Evolutionary conservation across 2,888 invertebrate species (phyloP).

Genomic region (Heterodera filipjevi): DNA sequence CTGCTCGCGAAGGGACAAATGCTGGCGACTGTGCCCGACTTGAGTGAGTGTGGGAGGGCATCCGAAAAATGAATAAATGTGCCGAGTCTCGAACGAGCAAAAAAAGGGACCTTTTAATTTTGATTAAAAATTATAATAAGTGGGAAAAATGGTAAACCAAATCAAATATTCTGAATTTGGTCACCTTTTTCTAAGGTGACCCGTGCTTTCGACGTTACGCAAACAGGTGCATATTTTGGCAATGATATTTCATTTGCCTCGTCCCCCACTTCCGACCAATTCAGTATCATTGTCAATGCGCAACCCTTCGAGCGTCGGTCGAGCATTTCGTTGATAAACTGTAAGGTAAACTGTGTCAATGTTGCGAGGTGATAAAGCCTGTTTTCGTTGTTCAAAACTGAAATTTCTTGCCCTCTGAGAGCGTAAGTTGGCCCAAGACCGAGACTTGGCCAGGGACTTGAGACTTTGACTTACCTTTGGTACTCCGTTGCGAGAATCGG

Average conservation of each 20-base stretch:
- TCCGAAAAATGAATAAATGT: neutral
- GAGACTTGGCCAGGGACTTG: no score
- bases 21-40: conserved; percentile 58
- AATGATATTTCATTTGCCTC: neutral
- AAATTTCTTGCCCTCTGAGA: no score
- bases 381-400: no score
- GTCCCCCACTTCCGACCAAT: neutral
- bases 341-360: no score
- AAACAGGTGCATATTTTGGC: conserved; percentile 49
- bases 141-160: neutral
- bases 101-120: no score
- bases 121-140: no score
- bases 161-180: neutral
- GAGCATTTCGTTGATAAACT: conserved; percentile 52
- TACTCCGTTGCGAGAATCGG: no score
- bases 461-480: no score
- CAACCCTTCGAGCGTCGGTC: conserved; percentile 65
- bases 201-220: conserved; percentile 64
- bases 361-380: no score
- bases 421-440: no score
- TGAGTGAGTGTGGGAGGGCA: conserved; percentile 46
- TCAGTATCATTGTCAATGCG: conserved; percentile 61
- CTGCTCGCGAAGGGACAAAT: conserved; percentile 40
- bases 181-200: conserved; percentile 52
- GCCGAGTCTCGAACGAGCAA: no score